A percentile compares a stretch with the other conserved stretches of the same genome.
phyloP scores from a whole-genome alignment of 2,113 vertebrate genomes.

The Thunnus thynnus region DNA sequence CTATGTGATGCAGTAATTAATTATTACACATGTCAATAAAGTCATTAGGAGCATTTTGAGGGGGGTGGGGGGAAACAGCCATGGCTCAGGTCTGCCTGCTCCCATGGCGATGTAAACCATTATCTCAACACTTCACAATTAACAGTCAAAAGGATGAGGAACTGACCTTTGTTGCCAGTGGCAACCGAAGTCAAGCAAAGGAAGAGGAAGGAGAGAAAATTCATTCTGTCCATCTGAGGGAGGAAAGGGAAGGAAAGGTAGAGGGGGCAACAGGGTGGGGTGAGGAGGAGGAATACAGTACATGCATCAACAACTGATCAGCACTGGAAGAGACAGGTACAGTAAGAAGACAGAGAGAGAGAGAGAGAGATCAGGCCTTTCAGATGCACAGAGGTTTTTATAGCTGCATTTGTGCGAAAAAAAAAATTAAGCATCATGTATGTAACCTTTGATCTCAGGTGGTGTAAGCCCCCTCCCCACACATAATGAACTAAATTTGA shows the following conservation, averaged over 20 bases:
- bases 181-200: conserved; percentile 88
- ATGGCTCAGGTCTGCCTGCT: conserved; percentile 24
- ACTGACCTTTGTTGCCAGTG: conserved; percentile 90
- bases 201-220: conserved; percentile 86
- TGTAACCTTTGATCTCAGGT: conserved; percentile 9
- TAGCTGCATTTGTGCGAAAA: conserved; percentile 19
- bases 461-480: not conserved
- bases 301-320: conserved; percentile 84
- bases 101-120: conserved; percentile 42
- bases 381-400: conserved; percentile 29
- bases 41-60: conserved; percentile 16
- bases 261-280: conserved; percentile 61
- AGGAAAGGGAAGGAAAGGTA: conserved; percentile 69
- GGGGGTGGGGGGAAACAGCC: conserved; percentile 7
- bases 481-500: not conserved
- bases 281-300: conserved; percentile 61
- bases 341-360: conserved; percentile 52
- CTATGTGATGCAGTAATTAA: not conserved
- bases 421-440: conserved; percentile 34
- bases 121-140: conserved; percentile 65
- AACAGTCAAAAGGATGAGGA: conserved; percentile 76
- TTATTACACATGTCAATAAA: conserved; percentile 1
- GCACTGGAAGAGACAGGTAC: conserved; percentile 68
- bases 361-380: conserved; percentile 41
- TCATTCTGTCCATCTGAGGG: conserved; percentile 87